Percentiles rank a stretch among this genome's conserved stretches.
phyloP scores from a whole-genome alignment of 2,113 vertebrate species.

The Sprattus sprattus region DNA sequence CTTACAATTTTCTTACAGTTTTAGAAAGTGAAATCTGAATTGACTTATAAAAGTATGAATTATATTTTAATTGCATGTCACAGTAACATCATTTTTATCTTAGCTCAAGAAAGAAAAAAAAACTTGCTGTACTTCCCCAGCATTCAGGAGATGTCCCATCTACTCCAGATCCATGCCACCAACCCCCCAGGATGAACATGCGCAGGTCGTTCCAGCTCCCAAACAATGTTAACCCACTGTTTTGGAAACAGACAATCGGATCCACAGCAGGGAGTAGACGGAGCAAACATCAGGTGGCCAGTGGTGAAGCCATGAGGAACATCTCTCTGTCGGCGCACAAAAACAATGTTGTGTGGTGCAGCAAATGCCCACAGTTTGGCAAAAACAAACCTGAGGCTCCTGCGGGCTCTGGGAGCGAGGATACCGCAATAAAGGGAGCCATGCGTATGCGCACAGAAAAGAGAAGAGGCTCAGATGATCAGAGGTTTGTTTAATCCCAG shows the following conservation, averaged over 20 bases:
- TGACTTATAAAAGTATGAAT: not conserved
- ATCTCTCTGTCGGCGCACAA: constrained; percentile 7
- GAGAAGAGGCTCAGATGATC: not conserved
- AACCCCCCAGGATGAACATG: not conserved
- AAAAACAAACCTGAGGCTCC: not conserved
- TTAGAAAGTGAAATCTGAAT: not conserved
- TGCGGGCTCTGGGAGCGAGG: not conserved
- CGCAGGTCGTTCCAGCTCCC: not conserved
- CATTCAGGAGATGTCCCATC: not conserved
- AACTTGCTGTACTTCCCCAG: too few species aligned
- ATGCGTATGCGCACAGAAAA: not conserved
- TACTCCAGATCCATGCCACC: not conserved
- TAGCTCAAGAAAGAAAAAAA: not conserved
- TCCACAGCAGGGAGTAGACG: not conserved
- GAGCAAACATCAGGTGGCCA: not conserved
- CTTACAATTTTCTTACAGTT: not conserved
- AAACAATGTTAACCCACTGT: not conserved
- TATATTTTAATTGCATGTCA: not conserved
- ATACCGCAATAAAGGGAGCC: not conserved
- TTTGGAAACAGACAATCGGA: not conserved
- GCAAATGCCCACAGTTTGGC: not conserved
- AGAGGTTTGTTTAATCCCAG: not conserved
- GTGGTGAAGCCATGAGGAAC: not conserved
- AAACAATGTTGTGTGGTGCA: constrained; percentile 15
- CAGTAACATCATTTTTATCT: not conserved